These are phyloP conservation scores for Dolichoris vasculosae DNA, from an alignment of 1,140 invertebrate species.

Conservation along the genomic window DNA sequence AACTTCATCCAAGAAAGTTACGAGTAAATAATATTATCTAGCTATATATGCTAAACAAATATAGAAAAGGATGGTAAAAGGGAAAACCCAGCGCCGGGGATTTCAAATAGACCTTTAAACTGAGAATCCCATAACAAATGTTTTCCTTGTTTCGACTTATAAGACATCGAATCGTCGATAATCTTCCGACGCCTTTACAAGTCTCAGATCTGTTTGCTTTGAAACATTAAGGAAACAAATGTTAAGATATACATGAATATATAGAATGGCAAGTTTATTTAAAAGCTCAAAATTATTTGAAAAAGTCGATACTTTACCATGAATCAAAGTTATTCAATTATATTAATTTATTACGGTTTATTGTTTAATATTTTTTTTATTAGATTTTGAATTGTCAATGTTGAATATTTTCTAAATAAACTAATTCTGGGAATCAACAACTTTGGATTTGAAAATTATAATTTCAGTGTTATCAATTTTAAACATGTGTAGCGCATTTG, in stretches of 20 bases:
- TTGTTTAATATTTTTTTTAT: too few species aligned
- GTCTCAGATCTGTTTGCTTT: not conserved
- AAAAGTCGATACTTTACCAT: not conserved
- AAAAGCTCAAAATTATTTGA: not conserved
- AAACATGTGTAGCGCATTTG: not conserved
- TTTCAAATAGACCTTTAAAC: constrained; percentile 15
- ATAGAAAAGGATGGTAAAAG: not conserved
- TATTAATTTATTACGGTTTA: not conserved
- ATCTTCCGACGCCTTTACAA: not conserved
- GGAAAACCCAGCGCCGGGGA: constrained; percentile 13
- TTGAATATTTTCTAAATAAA: not conserved
- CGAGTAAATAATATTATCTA: not conserved
- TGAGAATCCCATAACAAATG: constrained; percentile 4
- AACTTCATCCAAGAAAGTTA: not conserved
- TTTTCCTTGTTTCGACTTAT: constrained; percentile 25
- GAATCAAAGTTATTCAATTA: not conserved
- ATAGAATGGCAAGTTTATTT: not conserved
- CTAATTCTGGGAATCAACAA: not conserved
- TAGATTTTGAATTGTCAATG: not conserved
- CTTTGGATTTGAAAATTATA: not conserved
- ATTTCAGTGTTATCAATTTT: not conserved
- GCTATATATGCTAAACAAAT: not conserved
- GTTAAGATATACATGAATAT: not conserved
- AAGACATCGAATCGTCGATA: not conserved
- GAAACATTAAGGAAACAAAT: not conserved